Base-by-base conservation (phyloP, 2,797 vertebrate genomes). In the Megalops cyprinoides region DNA sequence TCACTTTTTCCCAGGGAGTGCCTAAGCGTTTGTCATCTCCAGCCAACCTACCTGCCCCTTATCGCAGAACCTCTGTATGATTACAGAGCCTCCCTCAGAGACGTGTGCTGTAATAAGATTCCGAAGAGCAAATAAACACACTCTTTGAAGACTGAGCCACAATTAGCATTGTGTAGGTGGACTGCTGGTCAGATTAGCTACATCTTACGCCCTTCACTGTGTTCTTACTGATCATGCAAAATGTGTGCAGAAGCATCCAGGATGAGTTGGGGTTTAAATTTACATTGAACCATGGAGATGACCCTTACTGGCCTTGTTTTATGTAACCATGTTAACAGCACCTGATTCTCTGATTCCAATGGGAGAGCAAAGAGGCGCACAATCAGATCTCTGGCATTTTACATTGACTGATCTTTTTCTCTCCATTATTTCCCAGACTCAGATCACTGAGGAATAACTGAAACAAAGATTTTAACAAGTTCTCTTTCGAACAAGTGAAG, bases 211-310 rank as follows among this genome's bases (percentile, higher is more conserved):
- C n/a, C n/a, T n/a, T n/a, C n/a, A n/a, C n/a, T n/a, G n/a, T n/a
- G n/a, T n/a, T n/a, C n/a, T n/a, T n/a, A n/a, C n/a, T n/a, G n/a
- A n/a, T n/a, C n/a, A n/a, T n/a, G n/a, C n/a, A n/a, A n/a, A 25
- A 20, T 9, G 23, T 58, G 34, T 28, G 51, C 25, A 31, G n/a
- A 75, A 87, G 84, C 42, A 51, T 84, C 48, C 65, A 74, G 67
- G 84, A 12, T 62, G 82, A 82, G 86, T 80, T 78, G 76, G 80
- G 82, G 85, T 85, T 85, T 82, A 82, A 87, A 82, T 79, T 78
- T 87, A 90, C 83, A 90, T 81, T 84, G 75, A 81, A 77, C 25
- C 23, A n/a, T 23, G 25, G 5, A 20, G 20, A 4, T n/a, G 20
- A 10, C 2, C 3, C 20, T n/a, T 4, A 8, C 55, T 25, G 55